Base-by-base conservation (phyloP, 2,797 vertebrate species). In the Epinephelus awoara region DNA sequence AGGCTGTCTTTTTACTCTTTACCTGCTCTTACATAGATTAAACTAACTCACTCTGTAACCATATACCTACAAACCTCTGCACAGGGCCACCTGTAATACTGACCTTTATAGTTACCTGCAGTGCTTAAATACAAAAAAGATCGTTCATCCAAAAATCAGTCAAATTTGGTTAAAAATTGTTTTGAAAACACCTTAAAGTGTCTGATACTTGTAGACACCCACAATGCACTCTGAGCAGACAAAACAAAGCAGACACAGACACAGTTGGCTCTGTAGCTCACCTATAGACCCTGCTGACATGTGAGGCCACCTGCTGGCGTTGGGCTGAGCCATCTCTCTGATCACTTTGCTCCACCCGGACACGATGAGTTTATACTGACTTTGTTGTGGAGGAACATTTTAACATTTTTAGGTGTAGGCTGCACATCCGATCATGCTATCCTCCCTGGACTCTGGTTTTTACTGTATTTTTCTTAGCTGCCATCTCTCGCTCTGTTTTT, bases 291-390 rank as follows among this genome's bases (percentile, higher is more conserved):
- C n/a, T 2, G 46, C 29, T 83, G 76, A 76, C 59, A 64, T 74
- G 56, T 49, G 62, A 67, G 58, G 81, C 88, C 91, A 84, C 85
- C 90, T 90, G 87, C 76, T 92, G 88, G 81, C 78, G 51, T 74
- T 64, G 52, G 3, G 5, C 58, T 52, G 78, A 69, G 63, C 78
- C 40, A 34, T 46, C 49, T n/a, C 49, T 34, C 55, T 34, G 34
- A 8, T 34, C 18, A 61, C n/a, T 56, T 52, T 46, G n/a, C 49
- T 65, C 9, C n/a, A 46, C 55, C 7, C 55, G 67, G 56, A 72
- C 65, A 12, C 11, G 3, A 58, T 54, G 40, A 13, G 12, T 17
- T 51, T 58, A 25, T 19, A 29, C 61, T 58, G 38, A 64, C 34
- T 68, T 61, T 38, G 58, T 81, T 70, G 46, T 62, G 8, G 49